Base-by-base conservation (phyloP, 2,797 vertebrate species). In the Gadopsis bispinosus region DNA sequence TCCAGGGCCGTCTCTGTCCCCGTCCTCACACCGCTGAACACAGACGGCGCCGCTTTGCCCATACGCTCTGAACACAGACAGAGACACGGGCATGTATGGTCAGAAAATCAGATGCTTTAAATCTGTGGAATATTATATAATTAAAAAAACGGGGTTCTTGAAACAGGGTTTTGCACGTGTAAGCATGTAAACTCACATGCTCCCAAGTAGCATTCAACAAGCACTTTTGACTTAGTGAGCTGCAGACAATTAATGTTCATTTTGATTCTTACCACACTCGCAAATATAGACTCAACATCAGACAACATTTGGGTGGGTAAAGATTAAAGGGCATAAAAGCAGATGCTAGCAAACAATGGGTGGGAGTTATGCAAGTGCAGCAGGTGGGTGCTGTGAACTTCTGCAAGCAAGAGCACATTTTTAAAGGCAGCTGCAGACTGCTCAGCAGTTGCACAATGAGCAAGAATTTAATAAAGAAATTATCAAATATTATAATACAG, bases 1-100 rank as follows among this genome's bases (percentile, higher is more conserved):
- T 95, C 94, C 56, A 99, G 93, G 41, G 91, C 96, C 0, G 98
- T 99, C 92, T 99, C 98, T 0, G 81, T 75, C 19, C 98, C 97
- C 0, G 96, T 95, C 81, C 97, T 95, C 77, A 89, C 91, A 0
- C 87, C 87, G 72, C 97, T 98, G 92, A 99, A 99, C 64, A 99
- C 83, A 0, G 98, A 99, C 0, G 98, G 97, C 26, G 98, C 98
- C 1, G 92, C 93, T 5, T 93, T 93, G 1, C 98, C 98, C 77
- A 95, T 92, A 68, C 97, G 96, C 70, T 99, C 97, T 99, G 89
- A n/a, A 77, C 73, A 77, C 73, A 88, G 37, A 84, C 48, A 86
- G 16, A 69, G 10, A 83, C 33, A 71, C 20, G 70, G 4, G 53
- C 10, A 13, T 31, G 17, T 56, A 13, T 3, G 0, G 0, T 45